Evolutionary conservation across 2,797 vertebrate genomes (phyloP), one percentile per base, ranked within the genome.

Genomic region (Enteromius treurensis): DNA sequence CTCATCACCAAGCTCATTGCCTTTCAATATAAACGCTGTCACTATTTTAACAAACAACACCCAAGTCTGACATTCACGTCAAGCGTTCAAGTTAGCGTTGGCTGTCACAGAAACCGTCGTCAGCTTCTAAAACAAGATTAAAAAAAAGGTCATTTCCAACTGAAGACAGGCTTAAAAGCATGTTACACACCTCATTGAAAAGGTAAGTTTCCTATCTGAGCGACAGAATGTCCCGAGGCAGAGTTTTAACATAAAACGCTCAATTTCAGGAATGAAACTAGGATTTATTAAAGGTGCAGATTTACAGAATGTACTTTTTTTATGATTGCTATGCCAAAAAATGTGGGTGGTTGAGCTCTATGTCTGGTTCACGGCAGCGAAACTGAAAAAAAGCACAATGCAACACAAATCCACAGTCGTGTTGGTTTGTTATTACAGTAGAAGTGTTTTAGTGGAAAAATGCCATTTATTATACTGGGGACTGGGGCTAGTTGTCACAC

Each of bases 21-120:
- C 51, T 78, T 78, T 78, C 65, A 77, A 77, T 83, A 78, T 68
- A 68, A 82, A 65, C 17, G 17, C 81, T 68, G 81, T 77, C 81
- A 82, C 34, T 29, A 40, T 67, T 82, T 68, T 32, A 68, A 76
- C 75, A 77, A 83, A 78, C 75, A 77, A 68, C 51, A 17, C 23
- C 1, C 65, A 14, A 21, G 19, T 70, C 40, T 83, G 74, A 77
- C 74, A 58, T 77, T 83, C 75, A 58, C 40, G 53, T 60, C 81
- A 69, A 77, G 23, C 10, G 32, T 74, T 83, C 62, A 60, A 58
- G 74, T 69, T 70, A 60, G 51, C 40, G 53, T 80, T 14, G 23
- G 26, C 79, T 77, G 62, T 77, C 81, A 77, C 7, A 5, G 26
- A 45, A 77, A 68, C 34, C 45, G 1, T 51, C 37, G 23, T 32